phyloP scores from a whole-genome alignment of 2,888 invertebrate genomes.

The Caenorhabditis sp. region DNA sequence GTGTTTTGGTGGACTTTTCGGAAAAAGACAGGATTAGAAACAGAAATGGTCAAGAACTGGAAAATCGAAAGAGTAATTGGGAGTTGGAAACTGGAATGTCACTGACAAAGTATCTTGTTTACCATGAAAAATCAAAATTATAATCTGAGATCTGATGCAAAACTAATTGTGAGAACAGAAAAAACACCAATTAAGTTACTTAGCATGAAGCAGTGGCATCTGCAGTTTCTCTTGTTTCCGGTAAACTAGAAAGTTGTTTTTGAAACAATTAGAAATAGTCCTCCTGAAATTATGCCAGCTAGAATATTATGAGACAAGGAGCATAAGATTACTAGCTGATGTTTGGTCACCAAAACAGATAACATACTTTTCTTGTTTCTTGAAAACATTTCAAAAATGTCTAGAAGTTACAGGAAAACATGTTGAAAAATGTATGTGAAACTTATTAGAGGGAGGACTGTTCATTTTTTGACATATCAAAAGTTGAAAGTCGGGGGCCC shows the following conservation, averaged over 20 bases:
- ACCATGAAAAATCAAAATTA: background rate
- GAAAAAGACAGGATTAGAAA: background rate
- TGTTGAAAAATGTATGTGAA: too few relatives aligned
- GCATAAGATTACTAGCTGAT: background rate
- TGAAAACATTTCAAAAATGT: background rate
- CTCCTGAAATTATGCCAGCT: background rate
- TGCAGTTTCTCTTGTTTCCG: too few relatives aligned
- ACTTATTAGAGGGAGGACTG: too few relatives aligned
- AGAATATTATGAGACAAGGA: background rate
- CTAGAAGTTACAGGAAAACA: background rate
- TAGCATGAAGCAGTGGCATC: too few relatives aligned
- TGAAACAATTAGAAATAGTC: too few relatives aligned
- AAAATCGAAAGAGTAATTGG: background rate
- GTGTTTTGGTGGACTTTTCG: conserved; percentile 36
- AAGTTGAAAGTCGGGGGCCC: too few relatives aligned
- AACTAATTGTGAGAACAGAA: too few relatives aligned
- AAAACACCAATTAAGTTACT: too few relatives aligned
- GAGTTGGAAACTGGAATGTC: background rate
- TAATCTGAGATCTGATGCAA: too few relatives aligned
- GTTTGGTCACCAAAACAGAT: background rate
- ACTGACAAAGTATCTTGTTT: background rate
- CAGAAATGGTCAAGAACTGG: background rate
- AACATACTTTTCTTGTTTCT: background rate
- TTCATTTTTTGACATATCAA: too few relatives aligned
- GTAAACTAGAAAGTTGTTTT: too few relatives aligned